Conservation (phyloP, 2,888 invertebrate species). For the Drosophila neotestacea region DNA sequence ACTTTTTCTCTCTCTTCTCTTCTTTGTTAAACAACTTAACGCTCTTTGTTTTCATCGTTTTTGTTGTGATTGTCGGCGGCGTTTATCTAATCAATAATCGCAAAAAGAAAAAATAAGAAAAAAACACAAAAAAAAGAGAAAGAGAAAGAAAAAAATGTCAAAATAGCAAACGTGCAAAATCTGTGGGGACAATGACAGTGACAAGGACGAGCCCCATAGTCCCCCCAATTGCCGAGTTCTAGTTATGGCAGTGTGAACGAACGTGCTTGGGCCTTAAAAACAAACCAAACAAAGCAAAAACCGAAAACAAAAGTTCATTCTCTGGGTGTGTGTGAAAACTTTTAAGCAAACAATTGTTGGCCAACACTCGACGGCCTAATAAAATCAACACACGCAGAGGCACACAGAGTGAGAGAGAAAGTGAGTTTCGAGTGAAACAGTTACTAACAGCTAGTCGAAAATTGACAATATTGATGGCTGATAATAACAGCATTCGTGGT, state of each 20-base stretch:
- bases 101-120: slow-evolving; percentile 27
- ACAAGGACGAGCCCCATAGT: slow-evolving; percentile 36
- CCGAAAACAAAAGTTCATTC: slow-evolving; percentile 34
- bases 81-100: slow-evolving; percentile 79
- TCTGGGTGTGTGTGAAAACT: slow-evolving; percentile 57
- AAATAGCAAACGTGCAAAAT: slow-evolving; percentile 77
- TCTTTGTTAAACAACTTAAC: slow-evolving; percentile 36
- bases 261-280: slow-evolving; percentile 55
- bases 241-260: slow-evolving; percentile 49
- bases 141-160: slow-evolving; percentile 52
- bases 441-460: slow-evolving; percentile 19
- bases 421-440: neutral
- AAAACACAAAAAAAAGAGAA: no score
- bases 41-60: slow-evolving; percentile 38
- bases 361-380: slow-evolving; percentile 60
- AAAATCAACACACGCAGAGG: slow-evolving; percentile 56
- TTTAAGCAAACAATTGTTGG: slow-evolving; percentile 73
- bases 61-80: slow-evolving; percentile 36
- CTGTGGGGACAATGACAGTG: slow-evolving; percentile 66
- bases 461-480: slow-evolving; percentile 51
- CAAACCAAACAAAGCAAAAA: slow-evolving; percentile 38
- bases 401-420: neutral
- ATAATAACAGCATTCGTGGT: slow-evolving; percentile 38
- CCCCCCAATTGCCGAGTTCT: slow-evolving; percentile 22
- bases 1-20: slow-evolving; percentile 26